phyloP scores from a whole-genome alignment of 2,888 invertebrate species.

The Pseudococcus longispinus region DNA sequence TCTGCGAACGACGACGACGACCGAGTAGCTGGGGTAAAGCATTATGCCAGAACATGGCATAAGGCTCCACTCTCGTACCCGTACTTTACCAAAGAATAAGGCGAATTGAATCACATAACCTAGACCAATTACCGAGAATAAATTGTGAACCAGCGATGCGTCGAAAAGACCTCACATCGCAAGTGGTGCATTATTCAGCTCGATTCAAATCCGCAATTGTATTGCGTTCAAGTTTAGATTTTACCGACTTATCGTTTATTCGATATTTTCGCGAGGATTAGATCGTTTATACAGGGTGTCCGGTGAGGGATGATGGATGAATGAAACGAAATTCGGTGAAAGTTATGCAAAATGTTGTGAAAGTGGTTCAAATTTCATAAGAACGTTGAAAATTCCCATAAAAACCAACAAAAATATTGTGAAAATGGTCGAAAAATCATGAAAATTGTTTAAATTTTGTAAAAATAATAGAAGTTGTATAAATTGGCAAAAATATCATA shows the following conservation, averaged over 20 bases:
- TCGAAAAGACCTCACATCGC: not conserved
- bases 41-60: not conserved
- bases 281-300: too few species aligned
- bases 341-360: too few species aligned
- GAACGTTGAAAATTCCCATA: too few species aligned
- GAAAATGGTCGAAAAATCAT: too few species aligned
- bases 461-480: too few species aligned
- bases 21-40: not conserved
- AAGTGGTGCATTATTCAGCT: not conserved
- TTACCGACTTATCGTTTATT: not conserved
- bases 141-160: not conserved
- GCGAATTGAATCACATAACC: not conserved
- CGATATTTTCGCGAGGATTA: too few species aligned
- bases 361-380: too few species aligned
- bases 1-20: not conserved
- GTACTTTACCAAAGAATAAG: not conserved
- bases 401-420: too few species aligned
- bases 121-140: slow-evolving; percentile 17
- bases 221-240: not conserved
- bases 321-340: too few species aligned
- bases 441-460: too few species aligned
- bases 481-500: too few species aligned
- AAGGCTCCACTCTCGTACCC: not conserved
- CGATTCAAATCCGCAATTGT: not conserved
- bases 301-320: too few species aligned